Evolutionary conservation across 1,140 invertebrate species (phyloP), one percentile per base, ranked within the genome.

Genomic region (Drosophila aff.): DNA sequence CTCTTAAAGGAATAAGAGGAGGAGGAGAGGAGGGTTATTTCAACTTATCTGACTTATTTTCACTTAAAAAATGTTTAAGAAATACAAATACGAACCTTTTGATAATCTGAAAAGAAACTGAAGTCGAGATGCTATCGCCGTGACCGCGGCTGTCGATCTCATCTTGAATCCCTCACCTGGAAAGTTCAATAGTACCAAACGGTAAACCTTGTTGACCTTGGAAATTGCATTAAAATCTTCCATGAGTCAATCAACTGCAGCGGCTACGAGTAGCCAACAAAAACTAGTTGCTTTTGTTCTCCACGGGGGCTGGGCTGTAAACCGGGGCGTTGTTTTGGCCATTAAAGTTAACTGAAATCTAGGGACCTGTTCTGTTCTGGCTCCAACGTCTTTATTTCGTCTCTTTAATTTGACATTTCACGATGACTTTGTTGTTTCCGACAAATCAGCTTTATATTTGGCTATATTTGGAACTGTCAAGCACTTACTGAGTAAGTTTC

Each of bases 131-230:
- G 6, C 36, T 61, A 49, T 21, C 3, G 28, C 26, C 31, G 33
- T 36, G 23, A 33, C n/a, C 36, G 16, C 13, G 18, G 0, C 52
- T 55, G 52, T 55, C 16, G 2, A 9, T 40, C 16, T 31, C 23
- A 15, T 23, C 7, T 33, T 0, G 2, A 26, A 21, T 16, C 31
- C n/a, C 33, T 23, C 47, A 44, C 31, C 82, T 38, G 52, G 1
- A 23, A 85, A 86, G 86, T 79, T 87, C 86, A 90, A 91, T 86
- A 81, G 46, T 76, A 59, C 36, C 44, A 65, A 90, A 81, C 85
- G 80, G 83, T 90, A 83, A 67, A 80, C 47, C 44, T 44, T 16
- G 85, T 81, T 89, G 53, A 84, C 81, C 84, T 90, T 89, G 77
- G 46, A 28, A 28, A 63, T 46, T 66, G 79, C 64, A 82, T 60